Conservation (phyloP, 2,113 vertebrate genomes). For the Chauna torquata region DNA sequence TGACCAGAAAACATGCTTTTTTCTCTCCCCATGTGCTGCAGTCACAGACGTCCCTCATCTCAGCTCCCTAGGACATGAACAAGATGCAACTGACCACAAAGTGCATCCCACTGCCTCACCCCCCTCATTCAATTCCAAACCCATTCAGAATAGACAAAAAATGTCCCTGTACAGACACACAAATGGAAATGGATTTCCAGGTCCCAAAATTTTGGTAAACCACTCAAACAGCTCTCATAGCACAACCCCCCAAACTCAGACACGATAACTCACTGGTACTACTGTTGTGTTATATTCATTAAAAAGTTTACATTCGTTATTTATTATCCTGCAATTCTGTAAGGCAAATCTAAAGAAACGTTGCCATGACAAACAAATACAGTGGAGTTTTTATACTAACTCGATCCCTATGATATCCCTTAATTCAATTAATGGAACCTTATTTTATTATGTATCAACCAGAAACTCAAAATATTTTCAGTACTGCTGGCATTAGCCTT, state of each 20-base stretch:
- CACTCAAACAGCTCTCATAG: not conserved
- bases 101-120: not conserved
- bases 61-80: not conserved
- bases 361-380: not conserved
- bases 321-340: not conserved
- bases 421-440: constrained; percentile 6
- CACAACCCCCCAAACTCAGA: not conserved
- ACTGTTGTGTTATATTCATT: not conserved
- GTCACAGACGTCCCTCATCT: not conserved
- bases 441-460: not conserved
- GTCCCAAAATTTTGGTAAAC: not conserved
- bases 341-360: not conserved
- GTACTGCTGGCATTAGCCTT: not conserved
- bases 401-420: not conserved
- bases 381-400: not conserved
- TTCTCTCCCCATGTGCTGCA: not conserved
- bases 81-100: not conserved
- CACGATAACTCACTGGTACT: not conserved
- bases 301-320: not conserved
- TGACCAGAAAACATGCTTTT: not conserved
- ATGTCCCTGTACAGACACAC: not conserved
- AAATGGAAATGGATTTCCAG: not conserved
- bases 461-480: constrained; percentile 31
- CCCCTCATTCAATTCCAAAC: not conserved
- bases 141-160: not conserved